Percentiles rank a stretch among this genome's conserved stretches.
Conservation (phyloP, 1,140 invertebrate species). For the Listronotus oregonensis region DNA sequence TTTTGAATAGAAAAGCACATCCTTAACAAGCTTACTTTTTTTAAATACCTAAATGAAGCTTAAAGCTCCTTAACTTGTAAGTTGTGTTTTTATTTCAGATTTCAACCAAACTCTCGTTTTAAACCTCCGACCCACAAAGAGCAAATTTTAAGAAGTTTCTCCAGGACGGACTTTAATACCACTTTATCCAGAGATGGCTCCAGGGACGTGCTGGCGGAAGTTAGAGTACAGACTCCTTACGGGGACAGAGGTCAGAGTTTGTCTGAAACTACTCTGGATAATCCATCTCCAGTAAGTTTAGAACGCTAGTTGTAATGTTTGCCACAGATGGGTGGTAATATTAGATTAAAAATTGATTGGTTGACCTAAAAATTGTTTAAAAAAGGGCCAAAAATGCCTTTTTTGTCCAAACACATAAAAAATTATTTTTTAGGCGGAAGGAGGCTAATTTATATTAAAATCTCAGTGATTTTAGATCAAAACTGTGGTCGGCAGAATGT, state of each 20-base stretch:
- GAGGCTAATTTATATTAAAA: too few relatives aligned
- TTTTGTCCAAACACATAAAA: too few relatives aligned
- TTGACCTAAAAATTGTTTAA: too few relatives aligned
- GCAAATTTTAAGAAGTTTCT: conserved; percentile 32
- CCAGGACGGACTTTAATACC: conserved; percentile 43
- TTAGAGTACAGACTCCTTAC: conserved; percentile 46
- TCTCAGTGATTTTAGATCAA: too few relatives aligned
- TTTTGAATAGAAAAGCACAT: too few relatives aligned
- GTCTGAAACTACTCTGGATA: conserved; percentile 27
- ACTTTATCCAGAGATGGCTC: conserved; percentile 51
- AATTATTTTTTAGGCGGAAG: too few relatives aligned
- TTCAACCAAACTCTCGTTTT: conserved; percentile 7
- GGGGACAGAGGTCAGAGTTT: conserved; percentile 19
- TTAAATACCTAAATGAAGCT: neutral
- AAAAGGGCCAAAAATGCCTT: too few relatives aligned
- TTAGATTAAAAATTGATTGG: too few relatives aligned
- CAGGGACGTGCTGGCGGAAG: conserved; percentile 51
- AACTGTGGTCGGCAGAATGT: too few relatives aligned
- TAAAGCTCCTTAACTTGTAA: conserved; percentile 1
- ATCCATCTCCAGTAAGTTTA: conserved; percentile 29
- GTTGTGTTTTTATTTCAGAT: conserved; percentile 7
- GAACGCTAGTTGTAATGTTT: too few relatives aligned
- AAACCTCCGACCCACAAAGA: conserved; percentile 23
- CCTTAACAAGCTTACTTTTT: too few relatives aligned
- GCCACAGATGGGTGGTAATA: too few relatives aligned